phyloP scores from a whole-genome alignment of 2,113 vertebrate species.

The Cygnus buccinator region DNA sequence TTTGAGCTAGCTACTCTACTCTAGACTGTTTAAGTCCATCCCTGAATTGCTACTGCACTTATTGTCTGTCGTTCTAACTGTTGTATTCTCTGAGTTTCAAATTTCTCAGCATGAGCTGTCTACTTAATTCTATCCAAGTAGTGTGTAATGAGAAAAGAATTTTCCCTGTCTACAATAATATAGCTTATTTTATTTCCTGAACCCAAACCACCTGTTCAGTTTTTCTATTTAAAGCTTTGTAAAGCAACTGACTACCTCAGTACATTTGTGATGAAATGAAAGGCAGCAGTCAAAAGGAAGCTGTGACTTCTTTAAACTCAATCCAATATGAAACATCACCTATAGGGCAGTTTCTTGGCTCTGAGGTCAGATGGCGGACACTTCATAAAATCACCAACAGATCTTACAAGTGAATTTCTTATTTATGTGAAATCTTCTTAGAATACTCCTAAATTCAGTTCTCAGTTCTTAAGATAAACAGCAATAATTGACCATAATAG shows the following conservation, averaged over 20 bases:
- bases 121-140: slow-evolving; percentile 74
- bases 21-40: slow-evolving; percentile 50
- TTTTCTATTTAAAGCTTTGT: slow-evolving; percentile 67
- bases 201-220: slow-evolving; percentile 78
- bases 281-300: not conserved
- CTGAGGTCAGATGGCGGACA: not conserved
- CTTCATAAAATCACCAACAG: not conserved
- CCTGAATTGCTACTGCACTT: slow-evolving; percentile 52
- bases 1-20: slow-evolving; percentile 51
- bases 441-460: not conserved
- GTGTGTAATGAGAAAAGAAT: slow-evolving; percentile 76
- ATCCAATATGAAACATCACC: slow-evolving; percentile 12
- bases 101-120: slow-evolving; percentile 82
- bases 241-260: slow-evolving; percentile 46
- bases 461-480: slow-evolving; percentile 6
- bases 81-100: slow-evolving; percentile 73
- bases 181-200: slow-evolving; percentile 75
- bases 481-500: not conserved
- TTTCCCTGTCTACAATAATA: slow-evolving; percentile 72
- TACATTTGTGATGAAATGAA: slow-evolving; percentile 35
- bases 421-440: not conserved
- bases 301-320: not conserved
- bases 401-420: not conserved
- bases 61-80: slow-evolving; percentile 71
- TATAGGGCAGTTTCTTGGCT: not conserved